phyloP scores from a whole-genome alignment of 1,140 invertebrate genomes.

The Hylyphantes graminicola region DNA sequence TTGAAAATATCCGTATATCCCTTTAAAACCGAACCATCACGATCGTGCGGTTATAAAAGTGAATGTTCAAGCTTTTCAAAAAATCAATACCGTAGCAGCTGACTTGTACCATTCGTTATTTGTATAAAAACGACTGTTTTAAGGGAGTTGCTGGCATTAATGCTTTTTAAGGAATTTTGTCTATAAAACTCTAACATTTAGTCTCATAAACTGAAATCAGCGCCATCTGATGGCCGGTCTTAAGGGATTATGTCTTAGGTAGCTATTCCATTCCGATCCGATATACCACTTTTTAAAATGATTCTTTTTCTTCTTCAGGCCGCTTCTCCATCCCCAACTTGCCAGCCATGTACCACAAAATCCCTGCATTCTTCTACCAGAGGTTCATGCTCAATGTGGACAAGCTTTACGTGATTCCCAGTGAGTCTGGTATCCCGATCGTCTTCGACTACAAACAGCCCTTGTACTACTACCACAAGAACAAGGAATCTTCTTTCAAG shows the following conservation, averaged over 20 bases:
- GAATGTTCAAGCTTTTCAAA: too few species aligned
- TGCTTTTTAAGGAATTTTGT: too few species aligned
- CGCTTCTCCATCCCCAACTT: slow-evolving; percentile 53
- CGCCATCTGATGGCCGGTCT: too few species aligned
- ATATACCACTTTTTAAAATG: not conserved
- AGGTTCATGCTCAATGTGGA: slow-evolving; percentile 49
- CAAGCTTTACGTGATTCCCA: slow-evolving; percentile 48
- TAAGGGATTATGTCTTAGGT: too few species aligned
- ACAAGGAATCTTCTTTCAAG: slow-evolving; percentile 55
- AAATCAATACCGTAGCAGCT: too few species aligned
- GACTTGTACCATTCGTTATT: too few species aligned
- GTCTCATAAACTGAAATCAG: too few species aligned
- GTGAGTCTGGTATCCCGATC: slow-evolving; percentile 60
- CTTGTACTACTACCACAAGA: slow-evolving; percentile 27
- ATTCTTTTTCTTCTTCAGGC: slow-evolving; percentile 16
- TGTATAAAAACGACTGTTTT: too few species aligned
- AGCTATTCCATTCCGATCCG: not conserved
- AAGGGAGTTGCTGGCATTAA: too few species aligned
- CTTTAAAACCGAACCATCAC: too few species aligned
- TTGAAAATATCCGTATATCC: not conserved
- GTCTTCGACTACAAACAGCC: slow-evolving; percentile 56
- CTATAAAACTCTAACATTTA: too few species aligned
- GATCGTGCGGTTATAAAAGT: too few species aligned
- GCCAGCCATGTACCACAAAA: slow-evolving; percentile 25
- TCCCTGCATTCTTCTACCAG: slow-evolving; percentile 34